A percentile compares a stretch with the other conserved stretches of the same genome.
Evolutionary conservation across 2,797 vertebrate genomes (phyloP).

Genomic region (Clarias platycephalus): DNA sequence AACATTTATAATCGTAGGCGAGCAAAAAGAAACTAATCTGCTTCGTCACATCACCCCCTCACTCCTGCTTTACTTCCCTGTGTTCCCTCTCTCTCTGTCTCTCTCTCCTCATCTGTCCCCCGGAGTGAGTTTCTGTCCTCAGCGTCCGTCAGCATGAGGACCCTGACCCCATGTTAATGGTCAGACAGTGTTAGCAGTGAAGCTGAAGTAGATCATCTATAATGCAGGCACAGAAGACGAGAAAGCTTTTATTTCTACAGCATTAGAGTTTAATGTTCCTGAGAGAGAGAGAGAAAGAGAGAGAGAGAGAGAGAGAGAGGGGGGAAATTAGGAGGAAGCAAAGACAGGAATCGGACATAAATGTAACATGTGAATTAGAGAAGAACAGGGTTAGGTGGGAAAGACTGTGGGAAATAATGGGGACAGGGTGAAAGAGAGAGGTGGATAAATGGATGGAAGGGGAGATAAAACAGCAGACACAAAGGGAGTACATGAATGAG

Average conservation of each 20-base stretch:
- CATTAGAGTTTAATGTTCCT: conserved; percentile 55
- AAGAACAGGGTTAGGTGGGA: background rate
- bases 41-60: background rate
- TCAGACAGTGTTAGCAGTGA: conserved; percentile 43
- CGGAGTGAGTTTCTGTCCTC: background rate
- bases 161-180: conserved; percentile 43
- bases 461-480: too few species aligned
- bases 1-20: background rate
- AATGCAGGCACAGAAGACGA: conserved; percentile 46
- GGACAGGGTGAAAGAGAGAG: background rate
- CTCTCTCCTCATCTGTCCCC: background rate
- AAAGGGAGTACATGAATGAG: too few species aligned
- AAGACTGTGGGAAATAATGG: background rate
- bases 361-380: background rate
- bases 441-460: too few species aligned
- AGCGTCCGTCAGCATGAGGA: conserved; percentile 17
- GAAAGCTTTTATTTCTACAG: conserved; percentile 51
- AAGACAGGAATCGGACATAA: background rate
- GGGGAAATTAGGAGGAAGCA: background rate
- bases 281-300: conserved; percentile 3
- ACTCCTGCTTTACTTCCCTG: background rate
- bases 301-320: conserved; percentile 1
- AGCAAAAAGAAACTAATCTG: too few species aligned
- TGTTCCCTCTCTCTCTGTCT: background rate
- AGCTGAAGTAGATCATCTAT: conserved; percentile 50